These are phyloP conservation scores for Epizoanthus ramosus DNA, from an alignment of 92 coral and sea anemone genomes.

Conservation along the genomic window DNA sequence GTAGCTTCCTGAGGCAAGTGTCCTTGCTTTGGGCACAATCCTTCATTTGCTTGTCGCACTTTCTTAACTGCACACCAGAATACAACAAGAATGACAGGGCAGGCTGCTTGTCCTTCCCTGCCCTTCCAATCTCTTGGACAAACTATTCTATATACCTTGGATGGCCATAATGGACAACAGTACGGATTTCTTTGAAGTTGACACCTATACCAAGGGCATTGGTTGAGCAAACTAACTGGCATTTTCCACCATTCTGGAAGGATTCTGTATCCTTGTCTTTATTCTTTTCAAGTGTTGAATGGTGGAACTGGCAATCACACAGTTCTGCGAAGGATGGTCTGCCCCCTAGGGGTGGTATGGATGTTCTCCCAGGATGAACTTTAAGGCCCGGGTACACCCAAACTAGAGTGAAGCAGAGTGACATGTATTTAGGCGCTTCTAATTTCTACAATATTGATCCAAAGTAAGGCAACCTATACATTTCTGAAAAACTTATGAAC, in stretches of 20 bases:
- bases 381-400: slow-evolving; percentile 31
- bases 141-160: slow-evolving; percentile 43
- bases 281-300: slow-evolving; percentile 32
- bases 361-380: slow-evolving; percentile 31
- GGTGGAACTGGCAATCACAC: slow-evolving; percentile 49
- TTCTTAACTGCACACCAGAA: slow-evolving; percentile 28
- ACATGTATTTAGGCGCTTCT: slow-evolving; percentile 1
- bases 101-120: slow-evolving; percentile 27
- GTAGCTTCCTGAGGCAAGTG: slow-evolving; percentile 11
- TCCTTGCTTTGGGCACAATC: slow-evolving; percentile 30
- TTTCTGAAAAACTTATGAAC: slow-evolving; percentile 26
- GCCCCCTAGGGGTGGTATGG: slow-evolving; percentile 14
- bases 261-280: slow-evolving; percentile 20
- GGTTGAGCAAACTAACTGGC: slow-evolving; percentile 68
- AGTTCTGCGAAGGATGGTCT: slow-evolving; percentile 27
- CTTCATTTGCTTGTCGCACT: slow-evolving; percentile 28
- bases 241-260: slow-evolving; percentile 40
- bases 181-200: slow-evolving; percentile 24
- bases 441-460: neutral
- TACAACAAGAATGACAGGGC: slow-evolving; percentile 22
- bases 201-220: slow-evolving; percentile 70
- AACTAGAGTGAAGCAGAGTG: neutral
- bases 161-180: slow-evolving; percentile 43
- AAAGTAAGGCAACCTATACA: slow-evolving; percentile 30
- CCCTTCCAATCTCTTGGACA: slow-evolving; percentile 47